These are phyloP conservation scores for Cyclophora albipunctata DNA, from an alignment of 2,888 invertebrate species.

Conservation along the genomic window DNA sequence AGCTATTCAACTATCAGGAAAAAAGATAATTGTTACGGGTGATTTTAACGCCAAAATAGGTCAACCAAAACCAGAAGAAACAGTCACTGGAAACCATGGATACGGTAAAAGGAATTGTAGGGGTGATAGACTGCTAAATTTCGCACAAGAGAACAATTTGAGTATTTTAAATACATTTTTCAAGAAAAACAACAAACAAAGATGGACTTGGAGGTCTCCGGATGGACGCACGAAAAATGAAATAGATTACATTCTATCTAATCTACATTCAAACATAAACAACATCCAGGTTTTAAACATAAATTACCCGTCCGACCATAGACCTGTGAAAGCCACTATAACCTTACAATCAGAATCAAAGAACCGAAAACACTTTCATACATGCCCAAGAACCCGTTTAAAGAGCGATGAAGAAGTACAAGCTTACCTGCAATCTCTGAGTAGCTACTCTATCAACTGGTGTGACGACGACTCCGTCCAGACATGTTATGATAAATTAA, in stretches of 20 bases:
- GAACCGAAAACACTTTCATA: not conserved
- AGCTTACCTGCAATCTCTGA: not conserved
- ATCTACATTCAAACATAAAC: not conserved
- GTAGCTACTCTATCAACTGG: no score
- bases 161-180: not conserved
- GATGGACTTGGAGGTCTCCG: constrained; percentile 3
- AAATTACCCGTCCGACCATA: constrained; percentile 1
- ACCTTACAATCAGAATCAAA: not conserved
- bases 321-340: not conserved
- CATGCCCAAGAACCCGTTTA: not conserved
- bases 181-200: not conserved
- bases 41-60: not conserved
- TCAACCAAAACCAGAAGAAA: not conserved
- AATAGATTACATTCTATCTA: constrained; percentile 1
- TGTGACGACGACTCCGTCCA: no score
- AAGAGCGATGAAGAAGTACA: not conserved
- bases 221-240: constrained; percentile 1
- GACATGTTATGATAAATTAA: no score
- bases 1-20: not conserved
- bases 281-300: not conserved
- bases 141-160: not conserved
- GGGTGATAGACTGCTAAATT: not conserved
- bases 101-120: not conserved
- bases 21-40: no score
- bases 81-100: not conserved